Conservation (phyloP, 2,113 vertebrate species). For the Microtus montanus region DNA sequence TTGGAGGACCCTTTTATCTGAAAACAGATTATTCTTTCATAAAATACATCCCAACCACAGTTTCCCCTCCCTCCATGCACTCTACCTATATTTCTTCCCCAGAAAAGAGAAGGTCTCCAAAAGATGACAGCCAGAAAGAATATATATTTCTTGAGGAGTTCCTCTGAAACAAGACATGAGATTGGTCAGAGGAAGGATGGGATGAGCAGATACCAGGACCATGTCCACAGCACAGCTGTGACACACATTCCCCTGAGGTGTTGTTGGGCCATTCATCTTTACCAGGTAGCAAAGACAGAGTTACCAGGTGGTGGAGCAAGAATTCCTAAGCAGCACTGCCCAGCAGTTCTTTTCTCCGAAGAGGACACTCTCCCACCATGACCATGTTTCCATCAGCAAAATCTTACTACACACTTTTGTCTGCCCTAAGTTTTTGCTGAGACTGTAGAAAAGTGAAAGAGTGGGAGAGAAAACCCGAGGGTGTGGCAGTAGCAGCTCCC, state of each 20-base stretch:
- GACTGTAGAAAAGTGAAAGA: not conserved
- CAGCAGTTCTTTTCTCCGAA: not conserved
- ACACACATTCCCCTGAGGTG: not conserved
- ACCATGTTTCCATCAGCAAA: not conserved
- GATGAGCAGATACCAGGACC: not conserved
- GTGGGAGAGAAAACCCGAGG: not conserved
- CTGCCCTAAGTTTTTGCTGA: not conserved
- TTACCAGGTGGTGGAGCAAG: not conserved
- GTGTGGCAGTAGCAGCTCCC: not conserved
- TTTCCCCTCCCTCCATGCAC: not conserved
- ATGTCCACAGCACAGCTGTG: not conserved
- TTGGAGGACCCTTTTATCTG: not conserved
- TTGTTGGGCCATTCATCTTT: not conserved
- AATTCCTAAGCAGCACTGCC: not conserved
- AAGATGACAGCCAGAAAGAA: not conserved
- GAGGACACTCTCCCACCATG: not conserved
- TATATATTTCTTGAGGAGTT: not conserved
- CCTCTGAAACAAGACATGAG: not conserved
- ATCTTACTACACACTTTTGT: rapidly evolving
- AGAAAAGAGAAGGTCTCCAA: not conserved
- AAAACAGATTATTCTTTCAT: not conserved
- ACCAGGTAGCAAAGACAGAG: not conserved
- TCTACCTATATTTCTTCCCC: not conserved
- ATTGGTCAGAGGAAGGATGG: not conserved
- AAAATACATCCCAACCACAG: not conserved